Percentiles rank a stretch among this genome's conserved stretches.
Evolutionary conservation across 2,888 invertebrate species (phyloP).

Genomic region (Sympetrum striolatum): DNA sequence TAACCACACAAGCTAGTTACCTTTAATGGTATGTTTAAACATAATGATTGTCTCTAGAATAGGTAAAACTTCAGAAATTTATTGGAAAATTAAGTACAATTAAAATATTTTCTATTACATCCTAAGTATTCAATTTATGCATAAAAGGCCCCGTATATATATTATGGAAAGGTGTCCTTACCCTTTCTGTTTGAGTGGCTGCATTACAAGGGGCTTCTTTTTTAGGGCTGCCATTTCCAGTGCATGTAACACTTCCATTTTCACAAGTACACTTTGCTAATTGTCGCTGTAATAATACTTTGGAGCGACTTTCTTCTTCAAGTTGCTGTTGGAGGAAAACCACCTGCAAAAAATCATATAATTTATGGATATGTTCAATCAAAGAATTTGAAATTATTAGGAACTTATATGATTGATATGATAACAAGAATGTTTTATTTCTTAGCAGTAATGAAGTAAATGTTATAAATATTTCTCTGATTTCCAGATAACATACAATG

Average conservation of each 20-base stretch:
- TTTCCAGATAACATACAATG: no score
- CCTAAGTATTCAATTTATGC: no score
- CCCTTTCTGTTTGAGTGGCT: slow-evolving; percentile 88
- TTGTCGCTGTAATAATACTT: slow-evolving; percentile 79
- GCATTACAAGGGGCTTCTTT: slow-evolving; percentile 74
- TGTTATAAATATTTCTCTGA: background rate
- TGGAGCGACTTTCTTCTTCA: slow-evolving; percentile 84
- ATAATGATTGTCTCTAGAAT: no score
- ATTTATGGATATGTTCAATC: background rate
- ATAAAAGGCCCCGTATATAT: no score
- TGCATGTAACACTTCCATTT: slow-evolving; percentile 58
- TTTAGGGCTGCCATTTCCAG: slow-evolving; percentile 58
- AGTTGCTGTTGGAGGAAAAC: slow-evolving; percentile 71
- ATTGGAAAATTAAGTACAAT: no score
- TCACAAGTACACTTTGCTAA: slow-evolving; percentile 68
- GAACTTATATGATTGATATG: background rate
- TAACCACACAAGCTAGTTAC: no score
- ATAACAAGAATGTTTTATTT: background rate
- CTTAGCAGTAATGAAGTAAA: no score
- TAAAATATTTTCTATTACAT: no score
- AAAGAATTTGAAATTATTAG: no score
- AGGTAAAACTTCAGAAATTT: no score
- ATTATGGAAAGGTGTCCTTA: slow-evolving; percentile 56
- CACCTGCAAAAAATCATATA: slow-evolving; percentile 51
- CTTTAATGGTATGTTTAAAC: no score